A percentile compares a stretch with the other conserved stretches of the same genome.
These are phyloP conservation scores for Phthorimaea operculella DNA, from an alignment of 1,140 invertebrate genomes.

Conservation along the genomic window DNA sequence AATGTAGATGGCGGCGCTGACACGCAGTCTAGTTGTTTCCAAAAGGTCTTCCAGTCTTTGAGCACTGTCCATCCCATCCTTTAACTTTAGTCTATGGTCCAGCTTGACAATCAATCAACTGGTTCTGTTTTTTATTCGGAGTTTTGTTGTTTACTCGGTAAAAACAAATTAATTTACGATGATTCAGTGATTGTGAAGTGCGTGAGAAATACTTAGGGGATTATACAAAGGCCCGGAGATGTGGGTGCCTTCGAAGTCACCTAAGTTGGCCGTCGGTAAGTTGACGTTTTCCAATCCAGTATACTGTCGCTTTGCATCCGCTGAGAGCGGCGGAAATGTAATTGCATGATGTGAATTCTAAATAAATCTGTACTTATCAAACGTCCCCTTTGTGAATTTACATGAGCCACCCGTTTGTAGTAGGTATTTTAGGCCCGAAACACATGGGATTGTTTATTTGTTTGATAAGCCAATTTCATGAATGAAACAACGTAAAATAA, in stretches of 20 bases:
- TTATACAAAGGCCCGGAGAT: not conserved
- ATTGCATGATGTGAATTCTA: constrained; percentile 1
- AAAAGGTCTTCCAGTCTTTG: no score
- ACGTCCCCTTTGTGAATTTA: not conserved
- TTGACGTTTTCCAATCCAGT: not conserved
- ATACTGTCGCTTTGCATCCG: not conserved
- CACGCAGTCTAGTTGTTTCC: no score
- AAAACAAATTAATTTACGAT: not conserved
- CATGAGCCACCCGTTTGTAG: not conserved
- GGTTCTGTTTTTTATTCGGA: not conserved
- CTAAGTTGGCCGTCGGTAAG: not conserved
- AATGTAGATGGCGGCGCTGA: no score
- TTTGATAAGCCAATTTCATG: no score
- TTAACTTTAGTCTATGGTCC: constrained; percentile 1
- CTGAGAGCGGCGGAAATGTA: not conserved
- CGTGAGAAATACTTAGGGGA: not conserved
- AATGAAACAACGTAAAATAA: no score
- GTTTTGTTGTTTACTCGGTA: not conserved
- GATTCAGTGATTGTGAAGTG: not conserved
- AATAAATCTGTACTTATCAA: not conserved
- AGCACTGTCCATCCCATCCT: no score
- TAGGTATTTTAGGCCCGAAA: no score
- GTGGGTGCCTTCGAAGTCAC: not conserved
- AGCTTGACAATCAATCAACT: constrained; percentile 1
- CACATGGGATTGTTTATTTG: no score